A percentile compares a stretch with the other conserved stretches of the same genome.
phyloP scores from a whole-genome alignment of 2,888 invertebrate species.

The Drosophila koepferae region DNA sequence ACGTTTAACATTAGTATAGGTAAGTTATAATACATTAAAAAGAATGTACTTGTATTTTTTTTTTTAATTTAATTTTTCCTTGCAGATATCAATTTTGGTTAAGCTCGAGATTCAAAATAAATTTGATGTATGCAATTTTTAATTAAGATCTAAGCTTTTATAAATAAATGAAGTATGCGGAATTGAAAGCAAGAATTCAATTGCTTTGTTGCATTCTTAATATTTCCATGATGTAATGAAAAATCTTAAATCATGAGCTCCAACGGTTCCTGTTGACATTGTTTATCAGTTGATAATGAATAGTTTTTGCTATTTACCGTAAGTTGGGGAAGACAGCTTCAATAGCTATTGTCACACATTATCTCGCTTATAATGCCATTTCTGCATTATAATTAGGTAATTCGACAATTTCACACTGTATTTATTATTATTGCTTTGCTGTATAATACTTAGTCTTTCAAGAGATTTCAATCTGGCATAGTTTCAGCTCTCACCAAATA shows the following conservation, averaged over 20 bases:
- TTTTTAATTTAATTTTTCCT: not conserved
- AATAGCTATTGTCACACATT: not conserved
- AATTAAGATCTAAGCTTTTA: not conserved
- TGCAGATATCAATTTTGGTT: not conserved
- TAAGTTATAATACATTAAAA: not conserved
- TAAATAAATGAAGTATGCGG: not conserved
- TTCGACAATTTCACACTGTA: not conserved
- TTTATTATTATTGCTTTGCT: conserved; percentile 21
- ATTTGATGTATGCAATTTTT: not conserved
- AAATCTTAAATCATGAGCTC: not conserved
- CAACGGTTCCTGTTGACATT: not conserved
- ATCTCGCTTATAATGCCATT: not conserved
- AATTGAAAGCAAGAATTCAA: too few species aligned
- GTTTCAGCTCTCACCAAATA: not conserved
- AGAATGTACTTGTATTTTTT: not conserved
- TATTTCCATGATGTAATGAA: too few species aligned
- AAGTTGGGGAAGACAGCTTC: not conserved
- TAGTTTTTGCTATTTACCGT: not conserved
- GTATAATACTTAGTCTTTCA: conserved; percentile 12
- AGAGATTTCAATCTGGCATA: not conserved
- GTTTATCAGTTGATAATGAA: not conserved
- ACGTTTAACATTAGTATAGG: too few species aligned
- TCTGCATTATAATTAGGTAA: not conserved
- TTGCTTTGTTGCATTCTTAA: too few species aligned
- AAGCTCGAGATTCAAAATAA: too few species aligned